phyloP scores from a whole-genome alignment of 2,888 invertebrate species.

The Caenorhabditis doughertyi region DNA sequence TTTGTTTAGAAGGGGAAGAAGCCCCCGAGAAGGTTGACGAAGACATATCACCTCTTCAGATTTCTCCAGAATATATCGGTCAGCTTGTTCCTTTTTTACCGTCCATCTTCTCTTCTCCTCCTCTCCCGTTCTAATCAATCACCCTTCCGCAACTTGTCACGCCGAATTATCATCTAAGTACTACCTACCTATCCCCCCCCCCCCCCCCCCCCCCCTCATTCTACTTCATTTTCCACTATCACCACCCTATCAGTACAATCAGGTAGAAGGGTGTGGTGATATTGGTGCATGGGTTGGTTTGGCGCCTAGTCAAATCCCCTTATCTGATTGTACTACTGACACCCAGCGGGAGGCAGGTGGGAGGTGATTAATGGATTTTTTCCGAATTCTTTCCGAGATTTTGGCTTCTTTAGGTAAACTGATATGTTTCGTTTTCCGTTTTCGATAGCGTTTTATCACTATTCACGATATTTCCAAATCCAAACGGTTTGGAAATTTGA shows the following conservation, averaged over 20 bases:
- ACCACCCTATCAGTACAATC: too few relatives aligned
- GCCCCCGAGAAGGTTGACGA: slow-evolving; percentile 25
- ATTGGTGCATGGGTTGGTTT: slow-evolving; percentile 21
- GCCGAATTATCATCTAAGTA: slow-evolving; percentile 56
- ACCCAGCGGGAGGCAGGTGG: slow-evolving; percentile 3
- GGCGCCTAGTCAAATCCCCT: slow-evolving; percentile 9
- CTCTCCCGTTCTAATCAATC: slow-evolving; percentile 1
- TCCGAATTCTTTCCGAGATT: neutral
- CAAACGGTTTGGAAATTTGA: too few relatives aligned
- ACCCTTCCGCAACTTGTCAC: slow-evolving; percentile 51
- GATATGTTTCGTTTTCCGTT: too few relatives aligned
- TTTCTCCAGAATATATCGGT: slow-evolving; percentile 45
- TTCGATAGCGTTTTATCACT: too few relatives aligned
- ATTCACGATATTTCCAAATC: too few relatives aligned
- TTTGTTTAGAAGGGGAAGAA: too few relatives aligned
- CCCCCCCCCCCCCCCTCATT: slow-evolving; percentile 22
- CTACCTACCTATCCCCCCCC: too few relatives aligned
- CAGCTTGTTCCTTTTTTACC: slow-evolving; percentile 39
- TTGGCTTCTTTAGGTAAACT: too few relatives aligned
- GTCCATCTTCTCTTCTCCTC: neutral
- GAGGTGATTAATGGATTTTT: slow-evolving; percentile 3
- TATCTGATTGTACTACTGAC: slow-evolving; percentile 49
- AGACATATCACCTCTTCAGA: slow-evolving; percentile 37
- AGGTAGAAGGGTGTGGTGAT: too few relatives aligned
- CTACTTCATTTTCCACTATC: too few relatives aligned